Evolutionary conservation across 2,888 invertebrate species (phyloP).

Genomic region (Hymenopus coronatus): DNA sequence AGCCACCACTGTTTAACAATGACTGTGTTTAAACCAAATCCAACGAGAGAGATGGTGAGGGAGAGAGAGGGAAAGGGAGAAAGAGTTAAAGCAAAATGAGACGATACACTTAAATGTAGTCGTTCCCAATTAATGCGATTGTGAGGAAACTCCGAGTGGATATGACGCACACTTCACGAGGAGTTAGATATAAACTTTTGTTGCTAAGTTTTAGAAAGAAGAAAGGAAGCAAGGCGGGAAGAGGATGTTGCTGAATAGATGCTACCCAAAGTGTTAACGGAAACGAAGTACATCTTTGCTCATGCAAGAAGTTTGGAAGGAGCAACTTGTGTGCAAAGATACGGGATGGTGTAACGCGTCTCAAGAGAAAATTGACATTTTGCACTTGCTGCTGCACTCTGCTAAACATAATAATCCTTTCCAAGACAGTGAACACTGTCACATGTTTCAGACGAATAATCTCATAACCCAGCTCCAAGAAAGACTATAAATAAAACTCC

Average conservation of each 20-base stretch:
- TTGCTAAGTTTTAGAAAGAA: not conserved
- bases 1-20: not conserved
- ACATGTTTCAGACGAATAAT: not conserved
- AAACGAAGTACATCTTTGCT: not conserved
- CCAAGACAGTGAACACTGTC: too few species aligned
- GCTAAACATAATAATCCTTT: not conserved
- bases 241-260: not conserved
- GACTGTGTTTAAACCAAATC: not conserved
- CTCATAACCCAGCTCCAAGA: not conserved
- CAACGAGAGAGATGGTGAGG: too few species aligned
- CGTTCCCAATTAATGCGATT: constrained; percentile 14
- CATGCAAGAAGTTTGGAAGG: not conserved
- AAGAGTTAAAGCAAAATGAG: not conserved
- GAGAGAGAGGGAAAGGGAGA: not conserved
- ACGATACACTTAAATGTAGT: constrained; percentile 13
- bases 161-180: not conserved
- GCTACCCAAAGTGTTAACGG: not conserved
- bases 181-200: constrained; percentile 5
- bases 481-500: too few species aligned
- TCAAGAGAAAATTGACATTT: not conserved
- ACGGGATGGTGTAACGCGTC: not conserved
- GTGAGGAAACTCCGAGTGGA: not conserved
- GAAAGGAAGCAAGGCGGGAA: not conserved
- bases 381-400: not conserved
- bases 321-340: not conserved